Percentiles rank a stretch among this genome's conserved stretches.
Evolutionary conservation across 2,113 vertebrate species (phyloP).

Genomic region (Hypanus sabinus): DNA sequence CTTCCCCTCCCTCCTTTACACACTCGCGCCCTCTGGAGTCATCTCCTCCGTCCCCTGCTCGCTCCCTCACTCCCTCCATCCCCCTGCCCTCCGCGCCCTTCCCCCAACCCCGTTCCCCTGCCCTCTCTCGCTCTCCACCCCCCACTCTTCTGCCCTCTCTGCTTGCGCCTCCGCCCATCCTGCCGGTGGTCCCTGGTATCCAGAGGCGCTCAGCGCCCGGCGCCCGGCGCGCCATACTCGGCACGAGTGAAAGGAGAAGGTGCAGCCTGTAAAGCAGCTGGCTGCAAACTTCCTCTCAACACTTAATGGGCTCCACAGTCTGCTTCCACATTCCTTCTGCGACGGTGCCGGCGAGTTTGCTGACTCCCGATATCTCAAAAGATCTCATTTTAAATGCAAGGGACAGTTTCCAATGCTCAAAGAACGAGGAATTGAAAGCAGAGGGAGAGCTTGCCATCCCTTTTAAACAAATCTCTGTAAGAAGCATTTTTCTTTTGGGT

Average conservation of each 20-base stretch:
- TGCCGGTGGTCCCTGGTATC: neutral
- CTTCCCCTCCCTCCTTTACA: neutral
- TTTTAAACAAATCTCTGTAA: neutral
- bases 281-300: neutral
- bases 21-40: too few species aligned
- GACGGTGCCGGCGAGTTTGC: neutral
- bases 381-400: neutral
- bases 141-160: neutral
- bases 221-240: neutral
- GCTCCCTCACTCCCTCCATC: too few species aligned
- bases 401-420: neutral
- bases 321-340: neutral
- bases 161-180: neutral
- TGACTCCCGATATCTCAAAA: neutral
- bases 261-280: neutral
- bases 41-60: neutral
- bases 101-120: neutral
- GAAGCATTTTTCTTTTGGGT: neutral
- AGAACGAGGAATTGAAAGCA: neutral
- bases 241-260: neutral
- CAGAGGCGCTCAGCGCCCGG: neutral
- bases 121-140: too few species aligned
- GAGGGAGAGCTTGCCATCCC: neutral
- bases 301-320: neutral
- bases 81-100: neutral